Evolutionary conservation across 2,113 vertebrate genomes (phyloP).

Genomic region (Nicator chloris): DNA sequence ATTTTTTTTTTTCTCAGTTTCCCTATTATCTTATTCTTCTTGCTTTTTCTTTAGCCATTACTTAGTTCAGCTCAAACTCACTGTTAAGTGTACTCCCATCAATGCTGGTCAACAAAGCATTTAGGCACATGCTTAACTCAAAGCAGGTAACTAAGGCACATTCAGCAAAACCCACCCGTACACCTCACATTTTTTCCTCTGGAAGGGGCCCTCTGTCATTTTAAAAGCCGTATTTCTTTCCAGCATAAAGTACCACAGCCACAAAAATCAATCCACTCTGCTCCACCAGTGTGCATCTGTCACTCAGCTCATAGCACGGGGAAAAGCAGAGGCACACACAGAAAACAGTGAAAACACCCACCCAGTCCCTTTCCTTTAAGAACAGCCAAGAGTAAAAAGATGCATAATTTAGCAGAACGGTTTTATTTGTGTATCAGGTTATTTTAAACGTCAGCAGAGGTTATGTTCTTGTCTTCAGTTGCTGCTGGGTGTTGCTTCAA

Average conservation of each 20-base stretch:
- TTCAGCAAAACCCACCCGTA: neutral
- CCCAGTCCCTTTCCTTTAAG: neutral
- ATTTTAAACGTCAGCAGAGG: conserved; percentile 27
- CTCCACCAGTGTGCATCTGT: conserved; percentile 29
- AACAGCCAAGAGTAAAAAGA: conserved; percentile 11
- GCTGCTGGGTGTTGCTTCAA: conserved; percentile 53
- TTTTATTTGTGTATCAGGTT: conserved; percentile 11
- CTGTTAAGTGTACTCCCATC: neutral
- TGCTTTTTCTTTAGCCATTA: neutral
- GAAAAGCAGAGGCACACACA: neutral
- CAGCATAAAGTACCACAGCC: neutral
- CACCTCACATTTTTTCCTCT: neutral
- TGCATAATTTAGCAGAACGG: conserved; percentile 11
- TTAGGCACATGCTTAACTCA: neutral
- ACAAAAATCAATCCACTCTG: conserved; percentile 36
- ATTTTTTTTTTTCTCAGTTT: neutral
- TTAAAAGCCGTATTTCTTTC: conserved; percentile 42
- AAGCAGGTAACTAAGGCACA: neutral
- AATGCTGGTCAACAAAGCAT: conserved; percentile 6
- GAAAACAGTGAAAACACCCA: neutral
- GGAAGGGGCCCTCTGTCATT: neutral
- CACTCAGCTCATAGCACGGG: neutral
- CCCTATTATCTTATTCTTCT: neutral
- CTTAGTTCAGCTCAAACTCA: neutral
- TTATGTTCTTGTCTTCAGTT: conserved; percentile 14